Base-by-base conservation (phyloP, 2,888 invertebrate species). In the Tetropium fuscum region DNA sequence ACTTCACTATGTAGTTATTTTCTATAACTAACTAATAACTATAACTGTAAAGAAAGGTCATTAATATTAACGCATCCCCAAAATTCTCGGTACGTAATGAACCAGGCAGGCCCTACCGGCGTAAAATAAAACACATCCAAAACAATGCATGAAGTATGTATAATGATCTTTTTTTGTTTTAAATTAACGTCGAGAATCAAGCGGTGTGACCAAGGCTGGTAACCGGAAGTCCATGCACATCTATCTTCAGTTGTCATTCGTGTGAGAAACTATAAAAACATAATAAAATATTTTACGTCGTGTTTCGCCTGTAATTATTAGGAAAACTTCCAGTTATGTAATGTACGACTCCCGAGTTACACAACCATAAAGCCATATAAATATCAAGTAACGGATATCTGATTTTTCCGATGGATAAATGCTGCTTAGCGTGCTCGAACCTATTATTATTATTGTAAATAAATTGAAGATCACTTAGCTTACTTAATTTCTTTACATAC, bases 181-280 rank as follows among this genome's bases (percentile, higher is more conserved):
- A 74, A 74, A 74, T 76, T 76, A 77, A 76, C 72, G 76, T 74
- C 72, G 70, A 48, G 69, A 77, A 74, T 70, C 77, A 79, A 72
- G 74, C 68, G 71, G 74, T 77, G 78, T 78, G 77, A 78, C 78
- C 79, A 78, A 78, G 78, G 65, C 58, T 61, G 61, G 64, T 51
- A 58, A 73, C 74, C 70, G 74, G 74, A 75, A 74, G 73, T 70
- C 63, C 64, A 58, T 69, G 70, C 73, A 73, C 79, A 79, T 78
- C 77, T 68, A 80, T 80, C 80, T 79, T 77, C 73, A 76, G 75
- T 78, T 80, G 79, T 79, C 79, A 78, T 76, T 78, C 77, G 76
- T 78, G 77, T 79, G 79, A 78, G 74, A 78, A 78, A 76, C 74
- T 71, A 77, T 73, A 76, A 77, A 78, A 77, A 78, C 71, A 72